Evolutionary conservation across 1,140 invertebrate species (phyloP), one percentile per base, ranked within the genome.

Genomic region (Achatina immaculata): DNA sequence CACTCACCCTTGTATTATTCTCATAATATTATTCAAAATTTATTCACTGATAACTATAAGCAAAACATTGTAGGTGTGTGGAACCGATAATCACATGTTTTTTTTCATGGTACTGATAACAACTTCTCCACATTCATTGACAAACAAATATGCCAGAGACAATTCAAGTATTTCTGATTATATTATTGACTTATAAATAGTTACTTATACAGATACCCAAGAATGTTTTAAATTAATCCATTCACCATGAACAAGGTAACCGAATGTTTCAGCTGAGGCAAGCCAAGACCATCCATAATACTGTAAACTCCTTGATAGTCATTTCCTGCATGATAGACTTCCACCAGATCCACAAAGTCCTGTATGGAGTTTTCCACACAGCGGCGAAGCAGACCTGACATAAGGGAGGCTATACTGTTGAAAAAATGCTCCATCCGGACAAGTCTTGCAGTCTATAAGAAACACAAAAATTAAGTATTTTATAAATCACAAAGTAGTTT

Each of bases 381-480:
- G 36, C 93, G 92, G 58, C 96, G 91, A 55, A 98, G 87, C 86
- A 97, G 94, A 40, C 92, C 92, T 0, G 95, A 96, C 93, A 97
- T 94, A 24, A 97, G 87, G 0, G 94, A 92, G 83, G 95, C 94
- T 4, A 95, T 93, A 85, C 94, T 93, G 24, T 92, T 91, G 86
- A 96, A 96, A 79, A 95, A 95, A 62, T 93, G 92, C 72, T 93
- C 92, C 90, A 91, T 90, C 78, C 88, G 88, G 43, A 85, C 82
- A 48, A 86, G 82, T 55, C 90, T 82, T 38, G 83, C 69, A 3
- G 65, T 84, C 90, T 91, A 77, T 9, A 78, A 34, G 28, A 78
- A 78, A 31, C 14, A 28, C 11, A 19, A 68, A 68, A 68, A 19
- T 11, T 31, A 68, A 14, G 31, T 14, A 68, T 24, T 68, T 68